Evolutionary conservation across 2,113 vertebrate genomes (phyloP).

Genomic region (Clarias gariepinus): DNA sequence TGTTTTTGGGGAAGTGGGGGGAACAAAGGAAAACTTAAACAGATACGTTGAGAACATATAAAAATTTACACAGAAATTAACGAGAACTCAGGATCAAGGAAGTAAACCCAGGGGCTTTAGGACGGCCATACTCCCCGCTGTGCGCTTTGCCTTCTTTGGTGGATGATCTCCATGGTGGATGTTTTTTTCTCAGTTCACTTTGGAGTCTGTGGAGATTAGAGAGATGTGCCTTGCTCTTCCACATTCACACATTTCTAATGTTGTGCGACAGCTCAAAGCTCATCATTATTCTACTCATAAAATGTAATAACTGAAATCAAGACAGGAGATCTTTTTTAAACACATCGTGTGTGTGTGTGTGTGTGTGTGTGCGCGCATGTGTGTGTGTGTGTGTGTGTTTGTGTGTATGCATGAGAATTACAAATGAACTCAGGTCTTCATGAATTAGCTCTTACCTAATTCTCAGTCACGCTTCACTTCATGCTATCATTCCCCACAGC

Average conservation of each 20-base stretch:
- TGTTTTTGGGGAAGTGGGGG: not conserved
- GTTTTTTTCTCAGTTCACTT: not conserved
- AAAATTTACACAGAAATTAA: not conserved
- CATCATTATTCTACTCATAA: slow-evolving; percentile 51
- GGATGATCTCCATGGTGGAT: not conserved
- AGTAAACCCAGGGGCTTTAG: not conserved
- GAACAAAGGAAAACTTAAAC: not conserved
- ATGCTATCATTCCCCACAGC: slow-evolving; percentile 36
- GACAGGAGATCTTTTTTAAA: slow-evolving; percentile 32
- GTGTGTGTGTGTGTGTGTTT: slow-evolving; percentile 21
- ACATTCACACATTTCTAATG: slow-evolving; percentile 31
- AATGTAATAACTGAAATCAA: slow-evolving; percentile 46
- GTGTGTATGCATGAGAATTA: not conserved
- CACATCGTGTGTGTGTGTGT: not conserved
- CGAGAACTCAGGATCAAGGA: not conserved
- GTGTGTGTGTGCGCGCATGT: slow-evolving; percentile 26
- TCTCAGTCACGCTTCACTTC: slow-evolving; percentile 40
- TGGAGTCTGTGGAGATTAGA: slow-evolving; percentile 36
- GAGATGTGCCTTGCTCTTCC: slow-evolving; percentile 20
- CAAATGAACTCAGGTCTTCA: slow-evolving; percentile 42
- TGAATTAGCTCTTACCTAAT: slow-evolving; percentile 32
- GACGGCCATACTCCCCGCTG: not conserved
- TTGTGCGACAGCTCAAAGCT: slow-evolving; percentile 31
- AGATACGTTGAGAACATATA: not conserved
- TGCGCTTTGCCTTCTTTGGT: not conserved